Evolutionary conservation across 2,113 vertebrate species (phyloP).

Genomic region (Campylomormyrus tamandua): DNA sequence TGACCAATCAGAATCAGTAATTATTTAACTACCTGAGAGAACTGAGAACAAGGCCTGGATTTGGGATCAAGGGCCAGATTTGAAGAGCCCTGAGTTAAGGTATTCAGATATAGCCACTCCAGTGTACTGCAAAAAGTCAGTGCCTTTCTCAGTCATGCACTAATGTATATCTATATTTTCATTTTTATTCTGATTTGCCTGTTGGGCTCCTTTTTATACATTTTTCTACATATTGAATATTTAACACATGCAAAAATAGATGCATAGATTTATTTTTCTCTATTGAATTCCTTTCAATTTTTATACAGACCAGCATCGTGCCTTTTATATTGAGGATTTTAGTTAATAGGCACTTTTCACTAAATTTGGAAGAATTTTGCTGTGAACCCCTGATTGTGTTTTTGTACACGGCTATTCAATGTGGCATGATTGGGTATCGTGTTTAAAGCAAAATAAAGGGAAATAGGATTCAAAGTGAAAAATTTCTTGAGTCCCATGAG

Average conservation of each 20-base stretch:
- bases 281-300: slow-evolving; percentile 22
- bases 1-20: background rate
- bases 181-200: slow-evolving; percentile 17
- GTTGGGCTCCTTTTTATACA: slow-evolving; percentile 10
- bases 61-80: background rate
- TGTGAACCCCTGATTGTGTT: background rate
- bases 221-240: slow-evolving; percentile 18
- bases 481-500: slow-evolving; percentile 38
- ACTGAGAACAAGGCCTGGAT: background rate
- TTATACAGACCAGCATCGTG: slow-evolving; percentile 37
- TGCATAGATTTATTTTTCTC: slow-evolving; percentile 18
- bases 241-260: slow-evolving; percentile 18
- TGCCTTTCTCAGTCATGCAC: slow-evolving; percentile 16
- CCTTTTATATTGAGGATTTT: slow-evolving; percentile 41
- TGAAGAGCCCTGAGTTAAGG: background rate
- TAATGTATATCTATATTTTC: background rate
- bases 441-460: background rate
- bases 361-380: slow-evolving; percentile 6
- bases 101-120: background rate
- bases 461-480: slow-evolving; percentile 18
- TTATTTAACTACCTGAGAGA: background rate
- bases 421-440: background rate
- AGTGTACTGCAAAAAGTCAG: background rate
- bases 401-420: slow-evolving; percentile 18
- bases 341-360: slow-evolving; percentile 19